phyloP scores from a whole-genome alignment of 2,113 vertebrate genomes.

The Empidonax alnorum region DNA sequence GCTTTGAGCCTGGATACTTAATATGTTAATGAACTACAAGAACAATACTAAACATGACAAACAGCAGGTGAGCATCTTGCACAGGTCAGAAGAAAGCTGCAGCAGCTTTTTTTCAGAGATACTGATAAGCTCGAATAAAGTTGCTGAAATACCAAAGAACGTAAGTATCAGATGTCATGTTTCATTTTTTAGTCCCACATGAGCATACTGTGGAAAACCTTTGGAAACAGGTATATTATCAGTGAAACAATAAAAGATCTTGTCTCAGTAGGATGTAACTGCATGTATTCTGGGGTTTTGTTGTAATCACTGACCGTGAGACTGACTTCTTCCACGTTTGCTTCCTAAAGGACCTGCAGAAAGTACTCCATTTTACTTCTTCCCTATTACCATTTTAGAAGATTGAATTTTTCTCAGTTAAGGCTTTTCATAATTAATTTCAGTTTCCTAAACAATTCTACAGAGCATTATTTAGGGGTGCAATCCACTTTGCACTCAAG shows the following conservation, averaged over 20 bases:
- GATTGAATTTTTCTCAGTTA: neutral
- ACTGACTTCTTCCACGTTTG: neutral
- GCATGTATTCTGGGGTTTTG: neutral
- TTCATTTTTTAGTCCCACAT: neutral
- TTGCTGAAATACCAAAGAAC: neutral
- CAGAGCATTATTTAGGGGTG: neutral
- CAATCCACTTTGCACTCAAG: neutral
- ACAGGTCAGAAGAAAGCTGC: neutral
- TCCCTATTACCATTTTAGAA: neutral
- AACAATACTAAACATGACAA: neutral
- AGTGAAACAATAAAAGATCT: neutral
- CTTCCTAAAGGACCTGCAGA: neutral
- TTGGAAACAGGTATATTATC: neutral
- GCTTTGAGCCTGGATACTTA: neutral
- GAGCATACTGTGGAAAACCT: neutral
- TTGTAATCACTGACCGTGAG: neutral
- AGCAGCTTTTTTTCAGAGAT: neutral
- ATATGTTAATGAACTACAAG: neutral
- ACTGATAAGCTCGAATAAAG: neutral
- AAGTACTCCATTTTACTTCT: neutral
- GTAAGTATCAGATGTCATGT: neutral
- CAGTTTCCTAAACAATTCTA: neutral
- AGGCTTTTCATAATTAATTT: neutral
- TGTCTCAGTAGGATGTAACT: neutral
- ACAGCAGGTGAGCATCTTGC: neutral